phyloP scores from a whole-genome alignment of 1,140 invertebrate species.

The Meteorus sp. region DNA sequence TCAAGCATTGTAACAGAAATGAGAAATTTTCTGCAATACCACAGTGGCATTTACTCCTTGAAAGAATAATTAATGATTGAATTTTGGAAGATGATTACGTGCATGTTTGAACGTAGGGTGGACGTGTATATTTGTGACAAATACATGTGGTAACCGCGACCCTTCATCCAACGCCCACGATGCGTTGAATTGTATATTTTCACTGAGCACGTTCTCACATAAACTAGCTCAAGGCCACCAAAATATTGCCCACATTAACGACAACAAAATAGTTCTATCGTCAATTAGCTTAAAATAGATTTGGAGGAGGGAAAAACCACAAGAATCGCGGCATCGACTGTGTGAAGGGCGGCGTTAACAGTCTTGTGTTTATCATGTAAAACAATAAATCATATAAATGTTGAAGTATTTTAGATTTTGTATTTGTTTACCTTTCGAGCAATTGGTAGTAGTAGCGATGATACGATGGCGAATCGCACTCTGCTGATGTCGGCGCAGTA shows the following conservation, averaged over 20 bases:
- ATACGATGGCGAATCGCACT: background rate
- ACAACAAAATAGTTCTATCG: too few species aligned
- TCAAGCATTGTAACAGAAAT: too few species aligned
- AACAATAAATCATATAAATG: too few species aligned
- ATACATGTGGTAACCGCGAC: background rate
- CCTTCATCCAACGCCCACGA: background rate
- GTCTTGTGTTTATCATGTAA: too few species aligned
- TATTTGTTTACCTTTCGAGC: too few species aligned
- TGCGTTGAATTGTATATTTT: background rate
- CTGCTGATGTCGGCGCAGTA: background rate
- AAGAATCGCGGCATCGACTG: too few species aligned
- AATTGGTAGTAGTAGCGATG: too few species aligned
- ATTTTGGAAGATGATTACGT: background rate
- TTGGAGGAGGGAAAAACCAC: background rate
- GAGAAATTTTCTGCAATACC: background rate
- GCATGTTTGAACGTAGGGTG: too few species aligned
- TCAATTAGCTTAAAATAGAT: background rate
- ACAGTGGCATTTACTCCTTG: background rate
- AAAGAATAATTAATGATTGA: background rate
- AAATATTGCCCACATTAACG: background rate
- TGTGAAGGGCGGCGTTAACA: too few species aligned
- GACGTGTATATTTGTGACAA: background rate
- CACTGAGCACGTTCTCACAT: background rate
- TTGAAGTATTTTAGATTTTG: too few species aligned
- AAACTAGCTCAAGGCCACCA: background rate